These are phyloP conservation scores for Psephotus haematonotus DNA, from an alignment of 2,113 vertebrate species.

Conservation along the genomic window DNA sequence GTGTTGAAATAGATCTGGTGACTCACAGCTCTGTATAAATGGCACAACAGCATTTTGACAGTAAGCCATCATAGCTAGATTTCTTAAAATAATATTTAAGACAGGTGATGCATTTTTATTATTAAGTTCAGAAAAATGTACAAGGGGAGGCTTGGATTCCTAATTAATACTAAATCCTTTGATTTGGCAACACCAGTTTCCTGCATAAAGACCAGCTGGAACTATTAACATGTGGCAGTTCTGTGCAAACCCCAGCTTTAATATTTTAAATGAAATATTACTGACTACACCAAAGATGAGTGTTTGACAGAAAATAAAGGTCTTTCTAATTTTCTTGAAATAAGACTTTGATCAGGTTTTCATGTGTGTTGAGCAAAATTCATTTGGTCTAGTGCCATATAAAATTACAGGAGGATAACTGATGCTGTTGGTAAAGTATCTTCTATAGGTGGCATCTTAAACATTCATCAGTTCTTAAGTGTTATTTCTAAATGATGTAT, in stretches of 20 bases:
- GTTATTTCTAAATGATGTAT: constrained; percentile 19
- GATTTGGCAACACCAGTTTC: background rate
- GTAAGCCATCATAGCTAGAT: background rate
- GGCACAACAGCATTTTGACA: background rate
- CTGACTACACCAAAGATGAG: background rate
- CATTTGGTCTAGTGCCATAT: background rate
- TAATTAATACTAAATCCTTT: background rate
- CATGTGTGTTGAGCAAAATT: background rate
- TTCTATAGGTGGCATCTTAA: background rate
- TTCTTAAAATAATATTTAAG: background rate
- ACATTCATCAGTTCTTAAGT: background rate
- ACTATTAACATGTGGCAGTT: background rate
- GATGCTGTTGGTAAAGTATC: background rate
- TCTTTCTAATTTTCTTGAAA: background rate
- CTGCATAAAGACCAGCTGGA: background rate
- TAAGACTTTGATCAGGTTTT: background rate
- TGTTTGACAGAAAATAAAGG: background rate
- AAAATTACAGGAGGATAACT: background rate
- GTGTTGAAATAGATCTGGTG: constrained; percentile 14
- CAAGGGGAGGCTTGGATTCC: background rate
- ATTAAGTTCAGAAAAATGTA: background rate
- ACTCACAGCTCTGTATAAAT: constrained; percentile 23
- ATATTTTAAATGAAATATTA: background rate
- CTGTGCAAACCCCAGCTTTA: background rate
- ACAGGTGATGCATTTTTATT: background rate